Percentiles rank a stretch among this genome's conserved stretches.
Conservation (phyloP, 2,888 invertebrate genomes). For the Caenorhabditis sp. region DNA sequence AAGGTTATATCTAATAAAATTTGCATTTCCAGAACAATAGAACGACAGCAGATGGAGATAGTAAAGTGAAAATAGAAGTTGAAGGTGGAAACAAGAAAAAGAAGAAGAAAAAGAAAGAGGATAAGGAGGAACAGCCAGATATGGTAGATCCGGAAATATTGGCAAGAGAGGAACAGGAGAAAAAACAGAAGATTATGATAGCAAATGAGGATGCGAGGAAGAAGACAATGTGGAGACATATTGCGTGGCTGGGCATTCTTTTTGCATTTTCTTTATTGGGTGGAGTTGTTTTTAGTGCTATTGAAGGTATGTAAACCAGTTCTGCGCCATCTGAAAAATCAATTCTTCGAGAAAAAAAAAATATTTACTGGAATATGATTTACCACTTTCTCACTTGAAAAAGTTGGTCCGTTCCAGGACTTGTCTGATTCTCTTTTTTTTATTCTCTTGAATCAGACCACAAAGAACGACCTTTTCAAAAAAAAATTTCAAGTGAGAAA, state of each 20-base stretch:
- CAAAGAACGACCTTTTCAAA: no score
- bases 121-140: constrained; percentile 33
- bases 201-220: constrained; percentile 47
- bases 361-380: no score
- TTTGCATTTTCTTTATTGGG: constrained; percentile 58
- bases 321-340: no score
- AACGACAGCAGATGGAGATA: constrained; percentile 15
- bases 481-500: no score
- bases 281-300: constrained; percentile 57
- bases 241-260: constrained; percentile 51
- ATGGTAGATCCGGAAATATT: constrained; percentile 36
- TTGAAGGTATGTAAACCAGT: constrained; percentile 56
- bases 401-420: no score
- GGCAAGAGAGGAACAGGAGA: constrained; percentile 25
- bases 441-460: no score
- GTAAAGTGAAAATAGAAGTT: constrained; percentile 33
- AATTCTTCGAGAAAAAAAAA: no score
- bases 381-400: no score
- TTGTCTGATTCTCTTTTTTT: no score
- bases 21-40: background rate
- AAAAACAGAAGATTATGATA: constrained; percentile 45
- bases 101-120: constrained; percentile 40
- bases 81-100: constrained; percentile 41
- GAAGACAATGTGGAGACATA: constrained; percentile 58
- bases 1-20: background rate